A percentile compares a stretch with the other conserved stretches of the same genome.
Evolutionary conservation across 2,113 vertebrate species (phyloP).

Genomic region (Chitala chitala): DNA sequence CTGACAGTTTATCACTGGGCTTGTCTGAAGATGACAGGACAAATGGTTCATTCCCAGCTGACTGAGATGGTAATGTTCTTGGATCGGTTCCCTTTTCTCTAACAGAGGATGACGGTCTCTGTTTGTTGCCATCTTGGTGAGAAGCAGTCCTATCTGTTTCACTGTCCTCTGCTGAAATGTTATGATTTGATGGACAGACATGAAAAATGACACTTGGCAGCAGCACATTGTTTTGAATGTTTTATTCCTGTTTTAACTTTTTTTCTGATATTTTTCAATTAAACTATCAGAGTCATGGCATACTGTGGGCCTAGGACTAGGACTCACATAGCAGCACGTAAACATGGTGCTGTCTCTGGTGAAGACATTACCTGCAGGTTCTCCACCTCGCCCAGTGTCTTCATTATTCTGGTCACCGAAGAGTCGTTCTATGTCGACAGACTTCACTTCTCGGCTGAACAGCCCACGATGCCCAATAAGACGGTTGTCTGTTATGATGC

Average conservation of each 20-base stretch:
- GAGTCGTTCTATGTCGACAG: conserved; percentile 62
- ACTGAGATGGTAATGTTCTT: conserved; percentile 19
- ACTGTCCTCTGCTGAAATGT: conserved; percentile 16
- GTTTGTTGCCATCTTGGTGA: conserved; percentile 12
- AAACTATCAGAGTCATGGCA: conserved; percentile 13
- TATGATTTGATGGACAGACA: background rate
- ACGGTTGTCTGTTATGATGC: conserved; percentile 64
- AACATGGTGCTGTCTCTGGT: background rate
- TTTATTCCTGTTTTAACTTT: background rate
- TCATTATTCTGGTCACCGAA: conserved; percentile 46
- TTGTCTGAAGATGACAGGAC: conserved; percentile 25
- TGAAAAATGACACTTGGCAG: conserved; percentile 4
- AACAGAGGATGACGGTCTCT: conserved; percentile 33
- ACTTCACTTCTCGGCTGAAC: conserved; percentile 70
- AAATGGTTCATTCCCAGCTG: conserved; percentile 33
- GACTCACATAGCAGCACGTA: background rate
- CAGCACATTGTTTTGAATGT: background rate
- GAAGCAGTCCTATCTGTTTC: background rate
- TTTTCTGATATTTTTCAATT: conserved; percentile 15
- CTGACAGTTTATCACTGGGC: background rate
- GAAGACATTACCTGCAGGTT: background rate
- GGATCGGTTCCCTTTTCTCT: conserved; percentile 31
- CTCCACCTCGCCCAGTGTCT: background rate
- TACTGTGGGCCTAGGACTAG: conserved; percentile 6
- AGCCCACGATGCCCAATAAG: conserved; percentile 63